phyloP scores from a whole-genome alignment of 2,113 vertebrate genomes.

The Gasterosteus aculeatus region DNA sequence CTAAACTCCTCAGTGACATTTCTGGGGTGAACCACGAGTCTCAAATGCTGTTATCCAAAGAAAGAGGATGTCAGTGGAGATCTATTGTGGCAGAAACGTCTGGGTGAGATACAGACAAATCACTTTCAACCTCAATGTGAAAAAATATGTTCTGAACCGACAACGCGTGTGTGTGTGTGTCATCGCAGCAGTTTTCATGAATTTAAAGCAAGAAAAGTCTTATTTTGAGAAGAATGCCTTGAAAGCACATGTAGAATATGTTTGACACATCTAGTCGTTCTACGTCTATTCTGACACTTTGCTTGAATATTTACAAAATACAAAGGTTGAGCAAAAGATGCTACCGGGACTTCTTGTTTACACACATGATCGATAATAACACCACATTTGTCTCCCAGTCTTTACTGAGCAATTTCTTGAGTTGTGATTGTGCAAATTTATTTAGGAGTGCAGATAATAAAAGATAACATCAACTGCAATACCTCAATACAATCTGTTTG shows the following conservation, averaged over 20 bases:
- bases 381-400: not conserved
- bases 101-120: not conserved
- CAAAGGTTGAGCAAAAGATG: not conserved
- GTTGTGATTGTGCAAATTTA: not conserved
- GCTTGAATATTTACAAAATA: not conserved
- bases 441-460: not conserved
- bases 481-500: not conserved
- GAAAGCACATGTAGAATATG: not conserved
- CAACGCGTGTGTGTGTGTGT: not conserved
- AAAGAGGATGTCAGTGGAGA: conserved; percentile 11
- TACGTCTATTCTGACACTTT: not conserved
- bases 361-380: not conserved
- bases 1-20: not conserved
- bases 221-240: not conserved
- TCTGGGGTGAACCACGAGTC: conserved; percentile 7
- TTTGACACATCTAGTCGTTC: not conserved
- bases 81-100: not conserved
- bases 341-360: not conserved
- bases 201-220: not conserved
- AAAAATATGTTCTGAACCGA: not conserved
- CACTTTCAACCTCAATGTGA: conserved; percentile 5
- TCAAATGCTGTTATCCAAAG: not conserved
- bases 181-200: not conserved
- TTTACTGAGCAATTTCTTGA: not conserved
- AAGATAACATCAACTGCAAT: not conserved